Percentiles rank a stretch among this genome's conserved stretches.
Conservation (phyloP, 2,113 vertebrate genomes). For the Spheniscus mendiculus region DNA sequence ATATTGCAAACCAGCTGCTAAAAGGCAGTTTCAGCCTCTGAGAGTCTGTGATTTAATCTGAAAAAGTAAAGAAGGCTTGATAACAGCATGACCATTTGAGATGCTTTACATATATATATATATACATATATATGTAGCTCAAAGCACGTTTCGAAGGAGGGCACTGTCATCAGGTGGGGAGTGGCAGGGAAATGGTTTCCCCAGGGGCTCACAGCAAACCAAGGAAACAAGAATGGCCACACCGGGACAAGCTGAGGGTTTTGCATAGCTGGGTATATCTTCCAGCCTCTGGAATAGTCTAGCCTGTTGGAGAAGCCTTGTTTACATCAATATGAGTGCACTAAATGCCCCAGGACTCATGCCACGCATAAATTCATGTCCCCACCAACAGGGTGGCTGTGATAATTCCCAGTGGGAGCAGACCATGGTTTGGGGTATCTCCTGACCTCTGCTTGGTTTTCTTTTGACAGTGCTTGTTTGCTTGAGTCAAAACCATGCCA, state of each 20-base stretch:
- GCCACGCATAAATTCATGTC: background rate
- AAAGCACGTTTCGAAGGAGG: background rate
- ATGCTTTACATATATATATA: background rate
- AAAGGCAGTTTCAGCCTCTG: background rate
- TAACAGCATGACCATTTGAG: background rate
- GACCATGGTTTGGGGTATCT: background rate
- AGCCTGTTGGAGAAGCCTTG: background rate
- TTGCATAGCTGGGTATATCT: background rate
- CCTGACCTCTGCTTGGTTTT: background rate
- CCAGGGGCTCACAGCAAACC: background rate
- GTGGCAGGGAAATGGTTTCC: background rate
- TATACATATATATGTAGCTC: too few relatives aligned
- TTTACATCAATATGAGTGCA: background rate
- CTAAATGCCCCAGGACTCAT: background rate
- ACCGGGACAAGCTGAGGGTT: background rate
- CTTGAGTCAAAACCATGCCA: background rate
- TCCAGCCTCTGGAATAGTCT: background rate
- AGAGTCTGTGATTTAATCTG: background rate
- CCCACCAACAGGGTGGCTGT: background rate
- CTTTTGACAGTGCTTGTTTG: background rate
- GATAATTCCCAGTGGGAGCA: background rate
- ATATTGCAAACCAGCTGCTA: background rate
- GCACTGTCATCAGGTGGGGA: background rate
- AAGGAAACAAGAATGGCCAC: background rate
- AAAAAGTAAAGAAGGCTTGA: background rate